Evolutionary conservation across 1,140 invertebrate genomes (phyloP).

Genomic region (Sycobia sp.): DNA sequence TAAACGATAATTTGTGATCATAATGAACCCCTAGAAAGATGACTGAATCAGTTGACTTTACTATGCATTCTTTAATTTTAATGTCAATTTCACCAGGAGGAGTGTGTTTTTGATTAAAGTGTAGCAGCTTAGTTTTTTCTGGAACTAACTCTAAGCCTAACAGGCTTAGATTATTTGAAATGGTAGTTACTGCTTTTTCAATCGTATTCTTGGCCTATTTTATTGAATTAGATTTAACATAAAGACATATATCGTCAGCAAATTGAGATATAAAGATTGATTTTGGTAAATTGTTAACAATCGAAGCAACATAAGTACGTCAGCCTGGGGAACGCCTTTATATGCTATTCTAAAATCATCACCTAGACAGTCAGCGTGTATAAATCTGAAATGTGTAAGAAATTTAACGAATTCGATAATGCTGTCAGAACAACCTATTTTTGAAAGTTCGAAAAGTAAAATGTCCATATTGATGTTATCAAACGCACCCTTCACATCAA

Average conservation of each 20-base stretch:
- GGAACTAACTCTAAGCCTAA: background rate
- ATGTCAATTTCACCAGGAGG: background rate
- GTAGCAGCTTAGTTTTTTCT: background rate
- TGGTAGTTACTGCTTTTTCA: background rate
- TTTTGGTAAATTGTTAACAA: too few relatives aligned
- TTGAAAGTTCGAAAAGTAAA: background rate
- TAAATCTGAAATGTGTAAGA: background rate
- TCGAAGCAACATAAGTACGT: background rate
- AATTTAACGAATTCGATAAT: background rate
- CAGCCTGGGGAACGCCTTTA: background rate
- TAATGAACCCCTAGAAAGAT: background rate
- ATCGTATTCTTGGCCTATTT: background rate
- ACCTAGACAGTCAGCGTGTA: background rate
- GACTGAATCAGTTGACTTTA: background rate
- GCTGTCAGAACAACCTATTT: background rate
- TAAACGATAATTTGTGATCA: background rate
- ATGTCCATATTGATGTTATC: constrained; percentile 2
- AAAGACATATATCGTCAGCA: constrained; percentile 3
- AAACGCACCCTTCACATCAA: constrained; percentile 15
- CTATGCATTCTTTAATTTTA: background rate
- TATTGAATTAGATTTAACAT: background rate
- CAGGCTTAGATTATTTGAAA: background rate
- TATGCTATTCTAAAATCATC: background rate
- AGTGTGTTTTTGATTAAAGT: constrained; percentile 3
- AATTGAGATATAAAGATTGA: too few relatives aligned